Conservation (phyloP, 2,113 vertebrate species). For the Silurus glanis region DNA sequence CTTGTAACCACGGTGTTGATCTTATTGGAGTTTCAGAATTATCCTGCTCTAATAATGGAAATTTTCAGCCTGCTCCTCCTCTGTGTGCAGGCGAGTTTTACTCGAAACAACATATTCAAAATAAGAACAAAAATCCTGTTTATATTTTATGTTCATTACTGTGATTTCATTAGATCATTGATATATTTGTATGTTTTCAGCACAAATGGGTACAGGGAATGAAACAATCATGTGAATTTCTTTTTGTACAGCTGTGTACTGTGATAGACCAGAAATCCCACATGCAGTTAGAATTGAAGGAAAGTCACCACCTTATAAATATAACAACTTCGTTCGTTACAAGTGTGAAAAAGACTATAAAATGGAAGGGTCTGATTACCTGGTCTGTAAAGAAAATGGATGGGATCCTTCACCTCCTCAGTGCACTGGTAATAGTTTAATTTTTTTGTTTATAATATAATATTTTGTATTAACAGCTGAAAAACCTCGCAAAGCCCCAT, state of each 20-base stretch:
- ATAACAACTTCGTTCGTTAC: background rate
- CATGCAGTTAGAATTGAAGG: rapidly evolving
- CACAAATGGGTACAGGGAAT: background rate
- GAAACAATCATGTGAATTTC: background rate
- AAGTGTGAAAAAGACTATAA: conserved; percentile 23
- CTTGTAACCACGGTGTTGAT: background rate
- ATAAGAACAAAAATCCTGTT: background rate
- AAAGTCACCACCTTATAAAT: conserved; percentile 33
- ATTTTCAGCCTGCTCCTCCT: conserved; percentile 53
- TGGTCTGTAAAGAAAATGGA: conserved; percentile 18
- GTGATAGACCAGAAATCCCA: rapidly evolving
- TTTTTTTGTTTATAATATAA: no score
- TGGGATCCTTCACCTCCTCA: conserved; percentile 16
- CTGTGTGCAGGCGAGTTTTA: conserved; percentile 60
- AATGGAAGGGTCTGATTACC: background rate
- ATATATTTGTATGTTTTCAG: background rate
- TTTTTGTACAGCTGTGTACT: conserved; percentile 46
- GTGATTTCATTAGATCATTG: background rate
- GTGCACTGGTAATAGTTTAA: background rate
- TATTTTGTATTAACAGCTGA: no score
- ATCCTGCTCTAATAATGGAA: conserved; percentile 37
- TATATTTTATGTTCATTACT: background rate
- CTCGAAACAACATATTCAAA: background rate
- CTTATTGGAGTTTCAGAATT: background rate
- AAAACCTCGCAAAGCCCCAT: no score